Evolutionary conservation across 2,888 invertebrate genomes (phyloP), one percentile per base, ranked within the genome.

Genomic region (Steinernema hermaphroditum): DNA sequence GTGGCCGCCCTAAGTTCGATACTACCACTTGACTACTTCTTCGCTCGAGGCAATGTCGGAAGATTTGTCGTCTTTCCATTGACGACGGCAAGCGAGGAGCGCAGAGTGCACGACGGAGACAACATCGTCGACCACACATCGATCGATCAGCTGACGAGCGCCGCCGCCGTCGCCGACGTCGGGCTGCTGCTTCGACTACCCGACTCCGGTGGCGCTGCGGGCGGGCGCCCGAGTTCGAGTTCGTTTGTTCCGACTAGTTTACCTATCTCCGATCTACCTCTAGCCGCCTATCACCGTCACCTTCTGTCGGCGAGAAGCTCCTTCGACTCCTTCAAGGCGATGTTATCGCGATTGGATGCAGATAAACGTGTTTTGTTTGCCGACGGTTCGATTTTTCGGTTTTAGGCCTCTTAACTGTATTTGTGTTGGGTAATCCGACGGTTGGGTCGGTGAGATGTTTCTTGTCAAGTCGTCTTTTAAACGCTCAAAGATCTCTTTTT

Each of bases 131-230:
- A 49, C 49, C 49, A 49, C 49, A 49, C 49, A 49, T 54, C 54
- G 54, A 54, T 54, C 54, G 54, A 54, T 54, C 54, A 54, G 54
- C 54, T 54, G 54, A 54, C 54, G 22, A 54, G 54, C 54, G 54
- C 54, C 27, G 24, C 9, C 54, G 54, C 27, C 27, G 54, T 4
- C 54, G 54, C 19, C 54, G 54, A 8, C 54, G 54, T 27, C 54
- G 37, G 37, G 37, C 37, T 37, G 37, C 37, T 37, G 54, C 54
- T 54, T 54, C 24, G 24, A 37, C 54, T 22, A 12, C 54, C n/a
- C 54, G 24, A 27, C 24, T 54, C 54, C n/a, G 24, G 9, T 27
- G 54, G 9, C 54, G 54, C 54, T 54, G 54, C 54, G 54, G 54
- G 54, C 54, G 54, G 54, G 54, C 54, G 54, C 37, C 37, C 37